Percentiles rank a stretch among this genome's conserved stretches.
phyloP scores from a whole-genome alignment of 2,113 vertebrate genomes.

The Cairina moschata region DNA sequence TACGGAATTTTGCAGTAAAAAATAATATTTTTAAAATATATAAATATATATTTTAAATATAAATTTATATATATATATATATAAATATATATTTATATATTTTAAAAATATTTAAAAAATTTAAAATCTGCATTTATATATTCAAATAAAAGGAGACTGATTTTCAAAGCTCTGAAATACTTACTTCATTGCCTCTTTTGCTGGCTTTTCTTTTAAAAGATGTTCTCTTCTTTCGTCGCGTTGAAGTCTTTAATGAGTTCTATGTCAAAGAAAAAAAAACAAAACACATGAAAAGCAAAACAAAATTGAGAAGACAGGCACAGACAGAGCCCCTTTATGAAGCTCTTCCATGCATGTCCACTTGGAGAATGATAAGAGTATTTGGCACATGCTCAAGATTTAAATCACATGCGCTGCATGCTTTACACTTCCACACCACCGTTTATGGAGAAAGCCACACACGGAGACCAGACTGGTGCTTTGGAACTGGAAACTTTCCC shows the following conservation, averaged over 20 bases:
- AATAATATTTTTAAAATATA: background rate
- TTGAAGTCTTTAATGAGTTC: constrained; percentile 90
- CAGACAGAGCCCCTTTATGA: constrained; percentile 1
- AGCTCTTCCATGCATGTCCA: constrained; percentile 75
- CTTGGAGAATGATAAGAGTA: constrained; percentile 68
- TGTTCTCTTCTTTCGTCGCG: constrained; percentile 94
- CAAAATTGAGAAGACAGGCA: constrained; percentile 49
- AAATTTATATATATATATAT: background rate
- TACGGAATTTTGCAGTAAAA: background rate
- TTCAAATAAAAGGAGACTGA: background rate
- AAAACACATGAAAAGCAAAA: constrained; percentile 66
- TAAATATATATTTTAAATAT: no score
- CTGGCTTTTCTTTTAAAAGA: constrained; percentile 98
- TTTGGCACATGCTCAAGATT: constrained; percentile 78
- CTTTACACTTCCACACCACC: constrained; percentile 84
- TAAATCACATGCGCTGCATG: constrained; percentile 80
- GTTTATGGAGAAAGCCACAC: constrained; percentile 84
- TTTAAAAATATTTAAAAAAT: background rate
- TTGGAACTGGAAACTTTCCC: constrained; percentile 76
- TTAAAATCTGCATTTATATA: background rate
- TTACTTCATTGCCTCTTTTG: constrained; percentile 94
- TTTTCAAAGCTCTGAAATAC: constrained; percentile 50
- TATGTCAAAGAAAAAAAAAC: constrained; percentile 43
- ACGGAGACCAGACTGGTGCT: constrained; percentile 82
- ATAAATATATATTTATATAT: background rate